Conservation (phyloP, 2,888 invertebrate species). For the Elmis aenea region DNA sequence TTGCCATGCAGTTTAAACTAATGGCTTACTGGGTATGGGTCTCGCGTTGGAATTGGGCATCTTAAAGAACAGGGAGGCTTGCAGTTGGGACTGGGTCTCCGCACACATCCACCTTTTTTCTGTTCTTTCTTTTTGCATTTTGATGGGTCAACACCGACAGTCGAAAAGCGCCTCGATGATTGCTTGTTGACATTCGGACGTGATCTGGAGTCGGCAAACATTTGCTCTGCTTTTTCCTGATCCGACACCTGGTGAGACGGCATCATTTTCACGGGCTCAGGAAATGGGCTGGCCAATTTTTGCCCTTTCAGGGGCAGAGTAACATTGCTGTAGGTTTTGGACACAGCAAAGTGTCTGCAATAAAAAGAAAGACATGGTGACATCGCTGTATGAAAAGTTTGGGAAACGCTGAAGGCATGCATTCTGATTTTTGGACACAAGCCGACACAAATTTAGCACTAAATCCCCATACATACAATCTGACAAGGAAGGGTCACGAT, state of each 20-base stretch:
- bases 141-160: constrained; percentile 3
- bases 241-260: constrained; percentile 40
- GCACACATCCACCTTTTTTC: constrained; percentile 8
- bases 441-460: too few relatives aligned
- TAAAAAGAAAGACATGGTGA: constrained; percentile 5
- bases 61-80: constrained; percentile 2
- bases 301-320: constrained; percentile 37
- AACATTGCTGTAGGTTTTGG: constrained; percentile 38
- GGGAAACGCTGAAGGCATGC: too few relatives aligned
- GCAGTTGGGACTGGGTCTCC: constrained; percentile 5
- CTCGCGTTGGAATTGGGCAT: too few relatives aligned
- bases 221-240: constrained; percentile 42
- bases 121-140: constrained; percentile 12
- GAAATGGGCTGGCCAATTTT: constrained; percentile 41
- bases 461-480: too few relatives aligned
- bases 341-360: constrained; percentile 33
- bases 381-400: too few relatives aligned
- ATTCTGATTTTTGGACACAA: too few relatives aligned
- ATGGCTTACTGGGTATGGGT: too few relatives aligned
- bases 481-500: too few relatives aligned
- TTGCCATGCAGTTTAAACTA: too few relatives aligned
- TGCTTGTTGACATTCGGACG: not conserved
- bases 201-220: constrained; percentile 34
- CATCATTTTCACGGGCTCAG: constrained; percentile 43
- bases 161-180: constrained; percentile 5